These are phyloP conservation scores for Pollachius pollachius DNA, from an alignment of 2,113 vertebrate species.

Conservation along the genomic window DNA sequence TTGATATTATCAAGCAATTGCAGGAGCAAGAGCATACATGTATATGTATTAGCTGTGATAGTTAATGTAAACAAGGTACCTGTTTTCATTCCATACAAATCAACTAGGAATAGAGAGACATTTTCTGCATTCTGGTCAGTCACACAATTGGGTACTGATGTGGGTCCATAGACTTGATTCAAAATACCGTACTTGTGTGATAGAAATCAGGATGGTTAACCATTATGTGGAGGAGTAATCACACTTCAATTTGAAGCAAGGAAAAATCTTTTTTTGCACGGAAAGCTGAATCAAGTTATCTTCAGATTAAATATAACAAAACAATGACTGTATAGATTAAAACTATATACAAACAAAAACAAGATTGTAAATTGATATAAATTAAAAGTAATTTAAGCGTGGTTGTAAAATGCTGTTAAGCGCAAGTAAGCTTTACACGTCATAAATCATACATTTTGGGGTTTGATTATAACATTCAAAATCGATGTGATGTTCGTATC, in stretches of 20 bases:
- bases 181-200: too few relatives aligned
- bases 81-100: conserved; percentile 11
- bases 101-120: conserved; percentile 9
- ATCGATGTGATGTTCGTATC: too few relatives aligned
- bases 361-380: too few relatives aligned
- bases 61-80: conserved; percentile 9
- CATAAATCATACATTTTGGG: too few relatives aligned
- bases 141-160: too few relatives aligned
- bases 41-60: neutral
- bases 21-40: conserved; percentile 16
- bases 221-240: conserved; percentile 36
- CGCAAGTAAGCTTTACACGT: too few relatives aligned
- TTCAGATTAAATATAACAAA: neutral
- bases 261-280: conserved; percentile 20
- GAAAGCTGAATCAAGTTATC: neutral
- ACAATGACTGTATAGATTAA: neutral
- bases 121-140: conserved; percentile 21
- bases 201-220: too few relatives aligned
- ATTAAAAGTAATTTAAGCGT: too few relatives aligned
- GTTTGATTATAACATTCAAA: too few relatives aligned
- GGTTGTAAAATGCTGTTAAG: too few relatives aligned
- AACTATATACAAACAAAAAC: conserved; percentile 1
- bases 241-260: conserved; percentile 61
- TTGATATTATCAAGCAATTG: conserved; percentile 27
- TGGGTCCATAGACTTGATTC: too few relatives aligned